Evolutionary conservation across 2,888 invertebrate genomes (phyloP), one percentile per base, ranked within the genome.

Genomic region (Ochropleura plecta): DNA sequence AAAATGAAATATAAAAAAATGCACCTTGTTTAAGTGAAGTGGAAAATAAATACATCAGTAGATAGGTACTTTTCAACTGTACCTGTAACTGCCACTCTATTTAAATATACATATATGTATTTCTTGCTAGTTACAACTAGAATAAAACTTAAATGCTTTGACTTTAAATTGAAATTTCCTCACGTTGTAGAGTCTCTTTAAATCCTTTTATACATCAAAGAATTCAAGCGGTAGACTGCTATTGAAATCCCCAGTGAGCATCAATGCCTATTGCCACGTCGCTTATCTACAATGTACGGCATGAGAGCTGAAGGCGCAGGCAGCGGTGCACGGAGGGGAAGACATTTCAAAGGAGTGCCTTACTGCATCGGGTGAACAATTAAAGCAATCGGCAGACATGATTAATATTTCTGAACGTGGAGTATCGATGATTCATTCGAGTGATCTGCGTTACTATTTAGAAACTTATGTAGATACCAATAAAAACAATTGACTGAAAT

Each of bases 201-300:
- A 94, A 95, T 94, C 94, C 94, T 92, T 93, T 94, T 94, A 94
- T 92, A 92, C 92, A 90, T 94, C 93, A 92, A 93, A 94, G 94
- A 94, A 94, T 94, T 89, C 91, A 93, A 91, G 88, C 92, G 93
- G 92, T 91, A 95, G 93, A 92, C 93, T 93, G 91, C 93, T 92
- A 95, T 96, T 94, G 94, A 95, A 94, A 92, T 95, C 94, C 94
- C 95, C 90, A 89, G 94, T 92, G 95, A 95, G 92, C 95, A 94
- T 95, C 94, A 96, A 95, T 95, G 94, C 95, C 94, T 95, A 95
- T 95, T 95, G 95, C 94, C 92, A 93, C 93, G 95, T 95, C 95
- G 94, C 93, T 95, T 95, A 95, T 95, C 95, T 93, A 89, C 93
- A 93, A 91, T 92, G 91, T 92, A 92, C 92, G 91, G 91, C 86